Evolutionary conservation across 2,888 invertebrate genomes (phyloP).

Genomic region (Temnothorax ravouxi): DNA sequence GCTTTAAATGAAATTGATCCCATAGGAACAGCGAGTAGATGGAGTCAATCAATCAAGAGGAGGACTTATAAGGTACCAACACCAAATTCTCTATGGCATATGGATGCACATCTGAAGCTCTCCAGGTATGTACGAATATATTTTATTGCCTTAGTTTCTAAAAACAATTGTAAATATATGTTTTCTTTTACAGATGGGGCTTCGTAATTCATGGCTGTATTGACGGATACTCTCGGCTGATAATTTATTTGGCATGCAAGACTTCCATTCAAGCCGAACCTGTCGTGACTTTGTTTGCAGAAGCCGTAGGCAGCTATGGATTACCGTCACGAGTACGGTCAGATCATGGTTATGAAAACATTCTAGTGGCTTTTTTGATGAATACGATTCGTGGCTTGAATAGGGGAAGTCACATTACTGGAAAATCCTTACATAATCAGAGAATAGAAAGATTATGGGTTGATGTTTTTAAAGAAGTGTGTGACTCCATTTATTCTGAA

Average conservation of each 20-base stretch:
- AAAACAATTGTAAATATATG: neutral
- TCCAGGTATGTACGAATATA: neutral
- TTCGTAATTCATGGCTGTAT: slow-evolving; percentile 6
- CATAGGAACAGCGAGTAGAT: too few relatives aligned
- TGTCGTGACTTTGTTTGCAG: slow-evolving; percentile 4
- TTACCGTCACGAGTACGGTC: neutral
- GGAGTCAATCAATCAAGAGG: too few relatives aligned
- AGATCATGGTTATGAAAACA: neutral
- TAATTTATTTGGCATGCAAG: neutral
- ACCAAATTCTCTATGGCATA: too few relatives aligned
- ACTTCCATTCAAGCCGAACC: neutral
- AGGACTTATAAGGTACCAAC: too few relatives aligned
- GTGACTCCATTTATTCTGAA: neutral
- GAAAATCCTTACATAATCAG: neutral
- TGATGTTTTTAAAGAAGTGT: neutral
- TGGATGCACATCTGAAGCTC: too few relatives aligned
- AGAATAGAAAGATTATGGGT: too few relatives aligned
- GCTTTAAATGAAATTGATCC: too few relatives aligned
- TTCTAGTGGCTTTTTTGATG: neutral
- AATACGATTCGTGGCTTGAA: neutral
- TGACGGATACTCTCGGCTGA: neutral
- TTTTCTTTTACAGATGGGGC: neutral
- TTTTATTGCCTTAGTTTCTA: neutral
- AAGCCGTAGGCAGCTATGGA: neutral
- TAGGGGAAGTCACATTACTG: neutral